Evolutionary conservation across 2,888 invertebrate genomes (phyloP).

Genomic region (Willowsia nigromaculata): DNA sequence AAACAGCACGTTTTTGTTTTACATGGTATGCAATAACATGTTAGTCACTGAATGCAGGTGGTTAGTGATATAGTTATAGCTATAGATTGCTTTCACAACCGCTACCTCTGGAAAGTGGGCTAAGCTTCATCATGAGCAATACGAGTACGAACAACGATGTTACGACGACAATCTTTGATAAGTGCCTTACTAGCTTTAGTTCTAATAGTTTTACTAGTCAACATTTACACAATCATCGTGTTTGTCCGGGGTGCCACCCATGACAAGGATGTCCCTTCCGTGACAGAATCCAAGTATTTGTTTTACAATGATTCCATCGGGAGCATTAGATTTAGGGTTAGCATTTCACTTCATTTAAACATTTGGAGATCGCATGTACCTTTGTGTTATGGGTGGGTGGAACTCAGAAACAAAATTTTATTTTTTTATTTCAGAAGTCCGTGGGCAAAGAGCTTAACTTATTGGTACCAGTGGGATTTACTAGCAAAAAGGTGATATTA

Average conservation of each 20-base stretch:
- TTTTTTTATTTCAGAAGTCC: constrained; percentile 34
- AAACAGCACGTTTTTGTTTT: neutral
- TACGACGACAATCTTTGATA: constrained; percentile 60
- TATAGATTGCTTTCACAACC: neutral
- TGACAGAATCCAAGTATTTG: constrained; percentile 54
- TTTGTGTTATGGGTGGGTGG: neutral
- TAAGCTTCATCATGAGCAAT: neutral
- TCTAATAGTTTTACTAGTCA: constrained; percentile 58
- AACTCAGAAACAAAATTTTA: neutral
- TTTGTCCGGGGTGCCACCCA: constrained; percentile 43
- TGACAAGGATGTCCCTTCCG: constrained; percentile 26
- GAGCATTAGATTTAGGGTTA: constrained; percentile 67
- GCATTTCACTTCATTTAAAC: neutral
- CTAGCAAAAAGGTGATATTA: neutral
- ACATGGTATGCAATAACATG: neutral
- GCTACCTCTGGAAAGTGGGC: neutral
- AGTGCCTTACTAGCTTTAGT: constrained; percentile 63
- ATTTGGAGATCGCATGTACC: neutral
- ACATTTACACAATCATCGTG: constrained; percentile 58
- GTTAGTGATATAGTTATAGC: neutral
- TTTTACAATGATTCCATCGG: constrained; percentile 63
- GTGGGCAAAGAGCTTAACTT: constrained; percentile 15
- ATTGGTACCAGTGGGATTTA: constrained; percentile 29
- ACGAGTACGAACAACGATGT: constrained; percentile 46
- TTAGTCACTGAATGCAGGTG: neutral